Conservation (phyloP, 2,113 vertebrate genomes). For the Onychostoma macrolepis region DNA sequence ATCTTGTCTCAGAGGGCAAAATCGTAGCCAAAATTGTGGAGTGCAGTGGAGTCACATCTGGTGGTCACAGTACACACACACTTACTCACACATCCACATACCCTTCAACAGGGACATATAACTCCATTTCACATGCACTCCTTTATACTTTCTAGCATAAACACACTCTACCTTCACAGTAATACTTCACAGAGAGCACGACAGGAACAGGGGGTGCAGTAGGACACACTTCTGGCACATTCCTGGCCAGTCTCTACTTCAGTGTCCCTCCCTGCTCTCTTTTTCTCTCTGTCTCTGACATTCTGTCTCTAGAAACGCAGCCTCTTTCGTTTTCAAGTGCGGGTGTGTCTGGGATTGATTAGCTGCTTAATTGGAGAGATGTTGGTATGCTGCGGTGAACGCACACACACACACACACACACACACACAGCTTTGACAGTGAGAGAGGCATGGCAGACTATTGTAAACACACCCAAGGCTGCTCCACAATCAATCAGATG, state of each 20-base stretch:
- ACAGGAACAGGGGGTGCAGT: slow-evolving; percentile 25
- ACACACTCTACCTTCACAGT: neutral
- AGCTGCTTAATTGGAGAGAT: slow-evolving; percentile 45
- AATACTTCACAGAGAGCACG: slow-evolving; percentile 10
- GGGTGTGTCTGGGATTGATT: slow-evolving; percentile 50
- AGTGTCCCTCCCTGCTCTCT: slow-evolving; percentile 14
- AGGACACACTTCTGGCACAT: slow-evolving; percentile 45
- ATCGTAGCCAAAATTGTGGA: neutral
- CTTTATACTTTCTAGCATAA: slow-evolving; percentile 18
- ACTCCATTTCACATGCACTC: neutral
- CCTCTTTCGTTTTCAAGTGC: slow-evolving; percentile 31
- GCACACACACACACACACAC: slow-evolving; percentile 18
- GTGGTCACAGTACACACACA: slow-evolving; percentile 6
- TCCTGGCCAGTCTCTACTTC: slow-evolving; percentile 45
- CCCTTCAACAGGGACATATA: neutral
- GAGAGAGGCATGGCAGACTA: slow-evolving; percentile 18
- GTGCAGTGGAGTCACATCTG: slow-evolving; percentile 17
- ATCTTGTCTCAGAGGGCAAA: neutral
- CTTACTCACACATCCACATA: neutral
- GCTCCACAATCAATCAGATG: slow-evolving; percentile 28
- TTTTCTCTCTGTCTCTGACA: neutral
- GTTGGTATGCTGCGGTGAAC: slow-evolving; percentile 33
- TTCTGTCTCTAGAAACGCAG: slow-evolving; percentile 37
- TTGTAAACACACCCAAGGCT: slow-evolving; percentile 28
- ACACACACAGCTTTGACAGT: slow-evolving; percentile 4